Evolutionary conservation across 1,140 invertebrate species (phyloP).

Genomic region (Apis laboriosa): DNA sequence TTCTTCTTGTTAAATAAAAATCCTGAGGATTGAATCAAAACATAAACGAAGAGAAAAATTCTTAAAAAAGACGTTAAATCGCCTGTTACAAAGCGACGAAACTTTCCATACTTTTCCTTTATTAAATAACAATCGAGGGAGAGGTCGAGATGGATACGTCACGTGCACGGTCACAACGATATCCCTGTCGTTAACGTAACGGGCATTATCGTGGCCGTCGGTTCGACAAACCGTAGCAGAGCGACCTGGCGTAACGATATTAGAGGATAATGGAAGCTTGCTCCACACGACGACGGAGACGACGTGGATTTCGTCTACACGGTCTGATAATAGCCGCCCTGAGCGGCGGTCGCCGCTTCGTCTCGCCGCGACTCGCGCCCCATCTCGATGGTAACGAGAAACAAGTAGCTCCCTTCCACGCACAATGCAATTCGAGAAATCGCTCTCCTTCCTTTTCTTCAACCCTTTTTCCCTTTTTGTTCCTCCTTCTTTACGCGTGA

Average conservation of each 20-base stretch:
- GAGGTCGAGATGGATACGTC: not conserved
- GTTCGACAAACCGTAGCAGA: slow-evolving; percentile 46
- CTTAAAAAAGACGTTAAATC: not conserved
- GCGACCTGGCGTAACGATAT: slow-evolving; percentile 57
- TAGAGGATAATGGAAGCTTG: slow-evolving; percentile 56
- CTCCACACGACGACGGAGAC: slow-evolving; percentile 31
- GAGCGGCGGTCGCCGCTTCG: not conserved
- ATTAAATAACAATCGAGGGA: slow-evolving; percentile 47
- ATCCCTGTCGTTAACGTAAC: slow-evolving; percentile 54
- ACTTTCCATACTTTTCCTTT: not conserved
- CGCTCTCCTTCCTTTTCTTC: slow-evolving; percentile 40
- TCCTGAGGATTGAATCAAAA: not conserved
- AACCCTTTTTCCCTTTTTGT: slow-evolving; percentile 29
- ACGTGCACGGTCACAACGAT: slow-evolving; percentile 46
- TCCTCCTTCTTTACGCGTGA: not conserved
- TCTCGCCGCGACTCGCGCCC: slow-evolving; percentile 46
- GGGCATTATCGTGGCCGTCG: slow-evolving; percentile 55
- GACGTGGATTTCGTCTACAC: slow-evolving; percentile 45
- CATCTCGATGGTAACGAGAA: slow-evolving; percentile 55
- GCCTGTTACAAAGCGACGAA: no score
- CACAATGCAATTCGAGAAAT: slow-evolving; percentile 66
- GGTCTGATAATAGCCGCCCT: slow-evolving; percentile 55
- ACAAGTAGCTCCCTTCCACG: slow-evolving; percentile 24
- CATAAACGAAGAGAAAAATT: no score
- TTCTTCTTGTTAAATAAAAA: not conserved